Conservation (phyloP, 2,888 invertebrate genomes). For the Acanthoscelides obtectus region DNA sequence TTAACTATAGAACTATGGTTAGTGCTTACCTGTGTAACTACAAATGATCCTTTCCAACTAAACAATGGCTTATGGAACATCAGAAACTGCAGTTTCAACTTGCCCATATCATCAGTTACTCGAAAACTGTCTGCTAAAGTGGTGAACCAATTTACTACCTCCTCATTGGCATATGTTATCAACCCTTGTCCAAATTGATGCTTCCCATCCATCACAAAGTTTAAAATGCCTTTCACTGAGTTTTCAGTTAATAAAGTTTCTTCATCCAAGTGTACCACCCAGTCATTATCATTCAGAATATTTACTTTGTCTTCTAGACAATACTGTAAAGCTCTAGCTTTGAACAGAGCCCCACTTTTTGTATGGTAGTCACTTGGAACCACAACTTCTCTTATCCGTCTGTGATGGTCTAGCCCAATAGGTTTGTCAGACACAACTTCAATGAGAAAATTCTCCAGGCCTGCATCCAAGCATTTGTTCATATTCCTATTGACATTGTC, state of each 20-base stretch:
- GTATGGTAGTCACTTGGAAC: conserved; percentile 84
- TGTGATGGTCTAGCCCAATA: conserved; percentile 69
- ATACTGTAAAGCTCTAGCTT: conserved; percentile 87
- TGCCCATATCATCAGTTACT: conserved; percentile 97
- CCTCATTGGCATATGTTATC: conserved; percentile 94
- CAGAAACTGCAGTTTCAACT: conserved; percentile 86
- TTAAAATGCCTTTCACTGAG: conserved; percentile 67
- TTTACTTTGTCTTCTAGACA: conserved; percentile 90
- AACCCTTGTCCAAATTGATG: conserved; percentile 92
- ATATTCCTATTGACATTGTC: conserved; percentile 83
- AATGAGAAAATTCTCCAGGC: conserved; percentile 91
- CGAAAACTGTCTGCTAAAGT: conserved; percentile 93
- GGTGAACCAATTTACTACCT: conserved; percentile 94
- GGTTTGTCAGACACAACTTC: conserved; percentile 94
- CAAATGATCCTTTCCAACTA: conserved; percentile 98
- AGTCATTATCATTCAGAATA: conserved; percentile 78
- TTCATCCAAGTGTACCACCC: conserved; percentile 97
- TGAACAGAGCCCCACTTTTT: conserved; percentile 75
- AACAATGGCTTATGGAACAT: conserved; percentile 92
- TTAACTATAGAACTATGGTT: no score
- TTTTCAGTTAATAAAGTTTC: conserved; percentile 93
- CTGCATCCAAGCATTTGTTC: conserved; percentile 81
- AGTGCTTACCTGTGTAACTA: conserved; percentile 81
- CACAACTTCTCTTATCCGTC: conserved; percentile 80
- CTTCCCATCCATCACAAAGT: conserved; percentile 55